phyloP scores from a whole-genome alignment of 2,797 vertebrate genomes.

The Remorina albescens region DNA sequence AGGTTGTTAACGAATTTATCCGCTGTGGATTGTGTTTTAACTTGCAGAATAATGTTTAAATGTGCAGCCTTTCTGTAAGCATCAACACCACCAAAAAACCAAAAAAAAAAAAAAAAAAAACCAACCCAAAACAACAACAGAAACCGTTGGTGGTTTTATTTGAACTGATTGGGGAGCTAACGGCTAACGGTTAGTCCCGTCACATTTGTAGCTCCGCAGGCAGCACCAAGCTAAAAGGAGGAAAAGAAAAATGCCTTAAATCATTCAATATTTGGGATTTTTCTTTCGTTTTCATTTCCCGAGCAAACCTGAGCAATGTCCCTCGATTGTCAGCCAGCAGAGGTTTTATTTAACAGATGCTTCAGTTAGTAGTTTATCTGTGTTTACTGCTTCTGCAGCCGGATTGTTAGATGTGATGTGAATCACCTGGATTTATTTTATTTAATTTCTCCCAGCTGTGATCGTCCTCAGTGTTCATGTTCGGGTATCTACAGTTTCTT shows the following conservation, averaged over 20 bases:
- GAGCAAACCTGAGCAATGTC: fast-evolving
- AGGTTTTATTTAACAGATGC: background rate
- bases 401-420: background rate
- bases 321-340: fast-evolving
- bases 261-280: background rate
- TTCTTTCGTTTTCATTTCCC: background rate
- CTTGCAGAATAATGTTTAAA: no score
- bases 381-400: background rate
- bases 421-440: conserved; percentile 25
- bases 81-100: no score
- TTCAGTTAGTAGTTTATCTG: background rate
- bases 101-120: no score
- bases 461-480: background rate
- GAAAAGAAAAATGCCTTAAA: background rate
- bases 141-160: conserved; percentile 1
- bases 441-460: background rate
- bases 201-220: conserved; percentile 62
- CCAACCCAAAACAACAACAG: background rate
- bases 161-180: conserved; percentile 53
- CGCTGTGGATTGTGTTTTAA: no score
- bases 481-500: no score
- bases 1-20: no score
- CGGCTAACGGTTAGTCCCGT: conserved; percentile 69
- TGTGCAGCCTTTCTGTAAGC: no score
- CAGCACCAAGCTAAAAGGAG: conserved; percentile 10